Percentiles rank a stretch among this genome's conserved stretches.
Evolutionary conservation across 2,113 vertebrate species (phyloP).

Genomic region (Heterotis niloticus): DNA sequence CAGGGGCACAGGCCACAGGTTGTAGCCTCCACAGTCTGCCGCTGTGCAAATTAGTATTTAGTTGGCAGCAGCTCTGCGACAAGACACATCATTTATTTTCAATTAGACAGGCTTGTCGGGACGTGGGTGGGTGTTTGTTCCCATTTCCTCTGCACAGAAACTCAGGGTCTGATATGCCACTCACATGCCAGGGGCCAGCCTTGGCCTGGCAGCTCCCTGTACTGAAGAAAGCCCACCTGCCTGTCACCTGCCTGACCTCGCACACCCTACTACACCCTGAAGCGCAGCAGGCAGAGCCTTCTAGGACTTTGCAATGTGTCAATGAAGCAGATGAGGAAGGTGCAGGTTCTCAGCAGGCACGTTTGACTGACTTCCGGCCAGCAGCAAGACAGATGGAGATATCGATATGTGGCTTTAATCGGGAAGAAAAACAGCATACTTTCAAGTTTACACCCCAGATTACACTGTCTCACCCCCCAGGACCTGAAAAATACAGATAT

Average conservation of each 20-base stretch:
- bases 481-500: conserved; percentile 41
- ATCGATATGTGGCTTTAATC: background rate
- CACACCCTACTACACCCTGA: background rate
- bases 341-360: background rate
- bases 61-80: conserved; percentile 59
- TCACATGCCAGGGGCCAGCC: background rate
- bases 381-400: background rate
- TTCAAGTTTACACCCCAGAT: too few species aligned
- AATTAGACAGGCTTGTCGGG: conserved; percentile 56
- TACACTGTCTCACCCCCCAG: background rate
- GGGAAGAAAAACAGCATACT: too few species aligned
- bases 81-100: conserved; percentile 62
- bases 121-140: conserved; percentile 45
- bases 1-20: conserved; percentile 12
- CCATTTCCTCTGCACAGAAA: conserved; percentile 30
- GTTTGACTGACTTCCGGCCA: background rate
- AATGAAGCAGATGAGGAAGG: background rate
- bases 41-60: conserved; percentile 63
- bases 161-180: background rate
- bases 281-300: background rate
- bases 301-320: background rate
- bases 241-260: too few species aligned
- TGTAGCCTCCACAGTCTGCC: conserved; percentile 31
- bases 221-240: too few species aligned
- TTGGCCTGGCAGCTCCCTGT: background rate